These are phyloP conservation scores for Typhlichthys subterraneus DNA, from an alignment of 2,797 vertebrate genomes.

Conservation along the genomic window DNA sequence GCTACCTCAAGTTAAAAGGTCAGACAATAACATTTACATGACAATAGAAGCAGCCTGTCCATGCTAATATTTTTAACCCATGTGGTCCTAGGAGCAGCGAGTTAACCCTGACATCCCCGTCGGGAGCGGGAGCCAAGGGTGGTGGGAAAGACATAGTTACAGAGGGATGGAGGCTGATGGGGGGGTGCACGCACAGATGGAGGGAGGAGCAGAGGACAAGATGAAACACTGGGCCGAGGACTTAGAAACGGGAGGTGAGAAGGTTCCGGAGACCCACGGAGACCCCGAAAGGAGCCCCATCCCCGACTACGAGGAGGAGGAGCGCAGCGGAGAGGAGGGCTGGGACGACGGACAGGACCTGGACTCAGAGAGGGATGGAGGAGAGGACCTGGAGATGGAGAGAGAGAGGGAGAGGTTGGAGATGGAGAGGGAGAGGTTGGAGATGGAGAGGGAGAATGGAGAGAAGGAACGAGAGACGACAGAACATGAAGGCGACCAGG, in stretches of 20 bases:
- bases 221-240: slow-evolving; percentile 15
- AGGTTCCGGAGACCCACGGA: slow-evolving; percentile 5
- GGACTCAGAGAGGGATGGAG: slow-evolving; percentile 45
- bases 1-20: too few species aligned
- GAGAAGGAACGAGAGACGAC: slow-evolving; percentile 38
- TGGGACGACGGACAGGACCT: slow-evolving; percentile 60
- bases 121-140: slow-evolving; percentile 22
- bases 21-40: too few species aligned
- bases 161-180: slow-evolving; percentile 16
- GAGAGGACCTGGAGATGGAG: slow-evolving; percentile 55
- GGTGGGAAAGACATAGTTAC: neutral
- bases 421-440: slow-evolving; percentile 29
- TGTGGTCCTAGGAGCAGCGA: slow-evolving; percentile 49
- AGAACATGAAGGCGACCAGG: slow-evolving; percentile 43
- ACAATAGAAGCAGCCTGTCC: too few species aligned
- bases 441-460: slow-evolving; percentile 40
- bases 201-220: slow-evolving; percentile 18
- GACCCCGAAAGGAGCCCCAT: slow-evolving; percentile 26
- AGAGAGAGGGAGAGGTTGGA: slow-evolving; percentile 49
- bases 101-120: slow-evolving; percentile 5
- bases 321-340: slow-evolving; percentile 64
- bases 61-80: too few species aligned
- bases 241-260: slow-evolving; percentile 22
- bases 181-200: slow-evolving; percentile 6
- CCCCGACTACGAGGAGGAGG: slow-evolving; percentile 44